These are phyloP conservation scores for Zeuzera pyrina DNA, from an alignment of 2,888 invertebrate genomes.

Conservation along the genomic window DNA sequence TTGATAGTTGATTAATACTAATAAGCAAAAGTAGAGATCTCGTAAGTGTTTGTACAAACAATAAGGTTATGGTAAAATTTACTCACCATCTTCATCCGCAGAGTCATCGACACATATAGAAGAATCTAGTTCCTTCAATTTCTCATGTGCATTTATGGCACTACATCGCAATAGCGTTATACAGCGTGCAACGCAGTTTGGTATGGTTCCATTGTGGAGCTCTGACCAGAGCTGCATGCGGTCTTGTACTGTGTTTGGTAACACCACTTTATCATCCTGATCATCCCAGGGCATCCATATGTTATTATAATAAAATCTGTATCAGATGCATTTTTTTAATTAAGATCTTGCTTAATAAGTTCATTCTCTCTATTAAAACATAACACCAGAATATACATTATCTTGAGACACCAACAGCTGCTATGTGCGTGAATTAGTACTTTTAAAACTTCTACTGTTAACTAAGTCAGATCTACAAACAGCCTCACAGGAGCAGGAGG, in stretches of 20 bases:
- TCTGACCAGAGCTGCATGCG: conserved; percentile 62
- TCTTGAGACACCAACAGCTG: no score
- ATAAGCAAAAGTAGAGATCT: background rate
- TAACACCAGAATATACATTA: no score
- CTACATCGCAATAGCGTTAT: conserved; percentile 46
- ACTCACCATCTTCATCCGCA: conserved; percentile 57
- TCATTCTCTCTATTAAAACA: no score
- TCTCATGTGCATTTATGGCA: conserved; percentile 55
- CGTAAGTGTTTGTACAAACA: background rate
- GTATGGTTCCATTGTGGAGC: conserved; percentile 51
- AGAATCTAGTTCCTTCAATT: conserved; percentile 48
- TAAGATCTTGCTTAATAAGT: no score
- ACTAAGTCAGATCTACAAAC: no score
- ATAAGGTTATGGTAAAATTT: no score
- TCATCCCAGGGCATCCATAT: conserved; percentile 82
- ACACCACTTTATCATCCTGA: conserved; percentile 72
- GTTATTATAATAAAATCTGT: conserved; percentile 76
- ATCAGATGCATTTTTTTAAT: no score
- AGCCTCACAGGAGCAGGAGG: no score
- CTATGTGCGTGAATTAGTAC: no score
- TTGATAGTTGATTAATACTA: background rate
- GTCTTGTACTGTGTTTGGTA: conserved; percentile 58
- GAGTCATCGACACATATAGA: conserved; percentile 51
- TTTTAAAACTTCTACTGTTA: no score
- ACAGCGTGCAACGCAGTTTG: conserved; percentile 40